These are phyloP conservation scores for Acrocephalus kingi DNA, from an alignment of 2,113 vertebrate genomes.

Conservation along the genomic window DNA sequence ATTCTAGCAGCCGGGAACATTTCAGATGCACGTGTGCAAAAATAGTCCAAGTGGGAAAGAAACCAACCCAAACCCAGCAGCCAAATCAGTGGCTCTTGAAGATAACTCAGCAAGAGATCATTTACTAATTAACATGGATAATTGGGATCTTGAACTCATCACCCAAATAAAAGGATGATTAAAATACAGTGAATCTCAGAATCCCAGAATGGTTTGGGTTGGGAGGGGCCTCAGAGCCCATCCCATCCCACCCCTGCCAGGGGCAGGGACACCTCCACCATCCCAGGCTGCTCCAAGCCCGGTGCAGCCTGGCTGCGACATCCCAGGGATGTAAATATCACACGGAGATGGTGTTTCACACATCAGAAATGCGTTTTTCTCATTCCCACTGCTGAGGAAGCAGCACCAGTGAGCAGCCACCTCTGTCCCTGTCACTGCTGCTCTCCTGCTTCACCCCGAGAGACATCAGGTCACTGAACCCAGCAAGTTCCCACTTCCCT, in stretches of 20 bases:
- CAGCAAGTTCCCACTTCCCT: neutral
- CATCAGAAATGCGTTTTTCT: rapidly evolving
- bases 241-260: no score
- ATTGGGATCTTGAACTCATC: neutral
- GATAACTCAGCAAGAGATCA: neutral
- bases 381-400: rapidly evolving
- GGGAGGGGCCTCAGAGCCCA: neutral
- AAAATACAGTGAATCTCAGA: rapidly evolving
- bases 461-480: rapidly evolving
- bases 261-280: neutral
- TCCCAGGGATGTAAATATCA: neutral
- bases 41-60: neutral
- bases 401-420: rapidly evolving
- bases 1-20: rapidly evolving
- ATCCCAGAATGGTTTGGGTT: neutral
- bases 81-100: neutral
- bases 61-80: neutral
- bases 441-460: neutral
- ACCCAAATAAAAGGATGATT: neutral
- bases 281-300: neutral
- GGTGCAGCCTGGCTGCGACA: rapidly evolving
- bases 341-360: no score
- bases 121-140: neutral
- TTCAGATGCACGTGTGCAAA: neutral
- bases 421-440: neutral